Evolutionary conservation across 2,113 vertebrate species (phyloP), one percentile per base, ranked within the genome.

Genomic region (Trematocara unimaculatum): DNA sequence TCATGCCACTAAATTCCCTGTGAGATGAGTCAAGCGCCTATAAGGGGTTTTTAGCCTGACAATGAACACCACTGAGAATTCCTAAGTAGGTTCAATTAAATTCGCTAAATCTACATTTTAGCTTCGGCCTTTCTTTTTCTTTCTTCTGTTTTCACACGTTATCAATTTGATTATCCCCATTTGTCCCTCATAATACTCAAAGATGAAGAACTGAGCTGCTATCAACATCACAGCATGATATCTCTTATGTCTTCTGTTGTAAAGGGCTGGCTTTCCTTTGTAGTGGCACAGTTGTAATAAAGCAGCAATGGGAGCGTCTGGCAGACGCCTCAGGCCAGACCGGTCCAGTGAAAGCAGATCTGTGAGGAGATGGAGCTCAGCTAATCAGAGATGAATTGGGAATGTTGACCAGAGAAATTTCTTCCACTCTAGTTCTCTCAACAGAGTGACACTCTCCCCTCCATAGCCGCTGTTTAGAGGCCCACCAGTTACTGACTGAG

Each of bases 341-440:
- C 26, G 6, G 70, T 78, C 85, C 84, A 72, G 55, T 90, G 93
- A 95, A 94, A 94, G 90, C 81, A 87, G 86, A 92, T 94, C 88
- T 91, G 82, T 58, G 89, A 81, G 45, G 82, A 92, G 90, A 92
- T 72, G 18, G 80, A 10, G 13, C 87, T 83, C 45, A 33, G 83
- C 84, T 90, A 82, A 86, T 84, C 81, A 87, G 72, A 60, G 88
- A 84, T 91, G 85, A 94, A 92, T 87, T 87, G 90, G 60, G 51
- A 33, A 26, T 3, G 62, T 81, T 88, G 91, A 93, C 84, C 91
- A 88, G 85, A 58, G 82, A 74, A 64, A 91, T 89, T 70, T 87
- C 89, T 94, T 91, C 88, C 85, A 78, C 89, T 94, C 78, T 83
- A 79, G 47, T 56, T 91, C 87, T 86, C 90, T 91, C 90, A 55